Evolutionary conservation across 2,797 vertebrate species (phyloP), one percentile per base, ranked within the genome.

Genomic region (Pseudochromis fuscus): DNA sequence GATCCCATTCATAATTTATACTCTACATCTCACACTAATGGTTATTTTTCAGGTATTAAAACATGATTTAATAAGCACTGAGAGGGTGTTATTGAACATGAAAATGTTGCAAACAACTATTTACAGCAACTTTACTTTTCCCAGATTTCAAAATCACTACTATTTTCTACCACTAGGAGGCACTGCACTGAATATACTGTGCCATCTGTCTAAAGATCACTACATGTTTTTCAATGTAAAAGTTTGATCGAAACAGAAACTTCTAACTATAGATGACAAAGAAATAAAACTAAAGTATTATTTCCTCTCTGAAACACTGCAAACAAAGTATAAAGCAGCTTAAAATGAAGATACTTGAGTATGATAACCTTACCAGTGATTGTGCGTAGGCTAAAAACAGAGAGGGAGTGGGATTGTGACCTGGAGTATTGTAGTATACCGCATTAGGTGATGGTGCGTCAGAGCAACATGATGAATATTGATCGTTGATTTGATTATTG

Each of bases 101-200:
- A 30, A n/a, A n/a, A n/a, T n/a, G n/a, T n/a, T n/a, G n/a, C n/a
- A n/a, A 44, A 21, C 19, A n/a, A 37, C 13, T 15, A 37, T 37
- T 37, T 15, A 37, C 13, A 37, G 16, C 12, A 37, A 37, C 35
- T 35, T 35, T 3, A 15, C 33, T 37, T 37, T 15, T 15, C 13
- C 9, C 9, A 1, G 35, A 5, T 40, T 15, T 40, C 10, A 45
- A 45, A 45, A 12, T 11, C 21, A 23, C 23, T 45, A 45, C 19
- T 45, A 23, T 23, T 15, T 23, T 45, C 2, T 45, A 63, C 46
- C 46, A 62, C 16, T 50, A 49, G 31, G 60, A 24, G 30, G 45
- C 21, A 25, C 21, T 50, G 7, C 23, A 44, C 10, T 44, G 42
- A 21, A 10, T 1, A 44, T n/a, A n/a, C n/a, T n/a, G n/a, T n/a